Evolutionary conservation across 2,797 vertebrate species (phyloP).

Genomic region (Poecilia wingei): DNA sequence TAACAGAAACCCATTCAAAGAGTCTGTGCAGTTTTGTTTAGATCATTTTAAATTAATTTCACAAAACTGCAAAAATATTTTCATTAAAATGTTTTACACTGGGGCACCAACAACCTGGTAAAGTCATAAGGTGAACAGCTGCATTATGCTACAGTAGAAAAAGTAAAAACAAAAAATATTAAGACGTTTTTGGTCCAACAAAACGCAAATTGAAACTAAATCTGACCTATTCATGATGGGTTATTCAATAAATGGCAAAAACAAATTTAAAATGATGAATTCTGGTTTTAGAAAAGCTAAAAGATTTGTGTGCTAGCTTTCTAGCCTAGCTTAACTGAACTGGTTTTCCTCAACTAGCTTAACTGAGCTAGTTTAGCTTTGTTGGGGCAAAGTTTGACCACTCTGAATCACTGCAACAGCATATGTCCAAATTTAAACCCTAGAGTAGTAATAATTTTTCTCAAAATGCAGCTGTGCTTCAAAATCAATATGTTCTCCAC

Average conservation of each 20-base stretch:
- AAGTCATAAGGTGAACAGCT: too few species aligned
- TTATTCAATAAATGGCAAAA: not conserved
- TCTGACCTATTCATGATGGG: not conserved
- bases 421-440: not conserved
- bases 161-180: not conserved
- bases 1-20: not conserved
- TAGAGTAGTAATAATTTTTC: not conserved
- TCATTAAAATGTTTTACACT: too few species aligned
- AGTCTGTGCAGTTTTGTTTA: too few species aligned
- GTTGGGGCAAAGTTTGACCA: not conserved
- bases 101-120: too few species aligned
- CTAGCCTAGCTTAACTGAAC: not conserved
- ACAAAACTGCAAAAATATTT: too few species aligned
- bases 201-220: not conserved
- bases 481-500: not conserved
- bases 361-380: not conserved
- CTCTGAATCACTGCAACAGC: not conserved
- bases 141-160: too few species aligned
- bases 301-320: not conserved
- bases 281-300: not conserved
- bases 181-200: not conserved
- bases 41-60: too few species aligned
- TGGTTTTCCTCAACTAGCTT: not conserved
- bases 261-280: not conserved
- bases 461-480: not conserved